Evolutionary conservation across 2,797 vertebrate genomes (phyloP).

Genomic region (Setipinna tenuifilis): DNA sequence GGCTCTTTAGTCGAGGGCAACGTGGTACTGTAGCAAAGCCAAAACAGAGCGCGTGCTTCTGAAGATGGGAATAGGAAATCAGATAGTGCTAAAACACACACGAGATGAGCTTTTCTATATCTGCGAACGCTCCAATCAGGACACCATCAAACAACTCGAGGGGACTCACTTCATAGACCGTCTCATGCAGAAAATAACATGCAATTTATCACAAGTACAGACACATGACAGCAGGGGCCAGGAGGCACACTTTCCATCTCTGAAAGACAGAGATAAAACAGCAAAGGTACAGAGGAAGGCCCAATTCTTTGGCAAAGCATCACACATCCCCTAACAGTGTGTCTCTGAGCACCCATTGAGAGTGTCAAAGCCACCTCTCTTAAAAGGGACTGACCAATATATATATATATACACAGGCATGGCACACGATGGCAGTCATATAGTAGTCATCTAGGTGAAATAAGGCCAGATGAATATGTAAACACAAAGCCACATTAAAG

Average conservation of each 20-base stretch:
- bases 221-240: not conserved
- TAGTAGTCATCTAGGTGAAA: no score
- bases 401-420: not conserved
- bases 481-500: no score
- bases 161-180: not conserved
- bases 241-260: not conserved
- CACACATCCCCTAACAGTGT: not conserved
- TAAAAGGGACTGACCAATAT: not conserved
- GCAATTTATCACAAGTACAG: not conserved
- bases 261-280: not conserved
- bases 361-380: not conserved
- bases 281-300: not conserved
- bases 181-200: not conserved
- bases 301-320: not conserved
- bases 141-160: not conserved
- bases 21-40: not conserved
- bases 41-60: not conserved
- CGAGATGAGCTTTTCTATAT: not conserved
- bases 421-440: no score
- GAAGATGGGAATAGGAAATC: not conserved
- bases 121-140: not conserved
- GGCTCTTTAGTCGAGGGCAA: slow-evolving; percentile 18
- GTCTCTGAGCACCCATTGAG: not conserved
- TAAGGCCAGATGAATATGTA: no score
- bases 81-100: not conserved